A percentile compares a stretch with the other conserved stretches of the same genome.
These are phyloP conservation scores for Rhogogaster chlorosoma DNA, from an alignment of 2,888 invertebrate species.

Conservation along the genomic window DNA sequence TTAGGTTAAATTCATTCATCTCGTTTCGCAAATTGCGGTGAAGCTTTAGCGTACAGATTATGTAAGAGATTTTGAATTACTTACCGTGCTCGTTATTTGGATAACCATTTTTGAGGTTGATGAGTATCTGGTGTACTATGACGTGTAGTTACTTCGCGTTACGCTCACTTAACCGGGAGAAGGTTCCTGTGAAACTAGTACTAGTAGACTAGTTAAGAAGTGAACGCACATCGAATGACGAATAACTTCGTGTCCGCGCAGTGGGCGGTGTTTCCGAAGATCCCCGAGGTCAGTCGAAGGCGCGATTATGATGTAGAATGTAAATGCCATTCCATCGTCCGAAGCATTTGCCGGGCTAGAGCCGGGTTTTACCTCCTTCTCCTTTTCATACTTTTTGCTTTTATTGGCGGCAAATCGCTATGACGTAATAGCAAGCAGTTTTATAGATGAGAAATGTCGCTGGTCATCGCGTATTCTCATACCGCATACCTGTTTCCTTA, in stretches of 20 bases:
- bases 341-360: not conserved
- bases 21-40: not conserved
- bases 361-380: not conserved
- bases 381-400: not conserved
- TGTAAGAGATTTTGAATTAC: not conserved
- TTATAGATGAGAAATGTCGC: slow-evolving; percentile 1
- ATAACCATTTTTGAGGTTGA: slow-evolving; percentile 45
- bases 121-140: not conserved
- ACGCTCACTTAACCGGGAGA: not conserved
- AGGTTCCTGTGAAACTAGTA: not conserved
- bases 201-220: slow-evolving; percentile 1
- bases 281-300: slow-evolving; percentile 19
- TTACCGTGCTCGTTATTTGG: slow-evolving; percentile 36
- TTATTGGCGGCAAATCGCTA: not conserved
- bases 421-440: slow-evolving; percentile 21
- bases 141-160: not conserved
- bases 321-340: not conserved
- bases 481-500: not conserved
- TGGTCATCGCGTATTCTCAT: not conserved
- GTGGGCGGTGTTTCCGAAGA: slow-evolving; percentile 29
- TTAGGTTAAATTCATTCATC: slow-evolving; percentile 19
- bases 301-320: not conserved
- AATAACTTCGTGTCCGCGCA: not conserved
- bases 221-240: slow-evolving; percentile 23
- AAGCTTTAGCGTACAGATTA: not conserved